These are phyloP conservation scores for Standfussiana lucernea DNA, from an alignment of 2,888 invertebrate species.

Conservation along the genomic window DNA sequence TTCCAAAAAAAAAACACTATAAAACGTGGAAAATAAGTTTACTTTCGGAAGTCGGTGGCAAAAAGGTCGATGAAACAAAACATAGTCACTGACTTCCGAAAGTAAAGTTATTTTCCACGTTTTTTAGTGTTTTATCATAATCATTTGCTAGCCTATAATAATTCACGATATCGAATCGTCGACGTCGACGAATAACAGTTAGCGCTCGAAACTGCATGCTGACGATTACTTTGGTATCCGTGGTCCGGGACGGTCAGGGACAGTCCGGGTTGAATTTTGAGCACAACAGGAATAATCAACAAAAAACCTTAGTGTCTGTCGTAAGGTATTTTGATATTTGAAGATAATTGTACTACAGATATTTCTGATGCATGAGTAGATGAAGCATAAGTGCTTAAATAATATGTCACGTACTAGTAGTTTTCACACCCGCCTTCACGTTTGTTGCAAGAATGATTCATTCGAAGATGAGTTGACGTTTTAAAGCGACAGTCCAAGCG, in stretches of 20 bases:
- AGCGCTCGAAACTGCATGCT: not conserved
- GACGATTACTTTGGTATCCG: not conserved
- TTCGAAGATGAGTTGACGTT: conserved; percentile 33
- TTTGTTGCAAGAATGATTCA: conserved; percentile 18
- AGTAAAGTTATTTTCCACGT: no score
- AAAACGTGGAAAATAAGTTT: no score
- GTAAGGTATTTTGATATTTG: conserved; percentile 8
- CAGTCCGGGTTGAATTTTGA: conserved; percentile 3
- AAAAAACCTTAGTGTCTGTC: not conserved
- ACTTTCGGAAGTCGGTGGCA: no score
- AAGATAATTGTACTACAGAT: not conserved
- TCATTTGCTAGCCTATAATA: not conserved
- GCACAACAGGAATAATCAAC: not conserved
- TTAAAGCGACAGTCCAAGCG: conserved; percentile 9
- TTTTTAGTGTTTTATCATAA: no score
- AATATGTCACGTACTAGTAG: conserved; percentile 25
- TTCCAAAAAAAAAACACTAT: no score
- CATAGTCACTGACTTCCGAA: no score
- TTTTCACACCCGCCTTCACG: conserved; percentile 23
- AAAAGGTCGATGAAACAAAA: no score
- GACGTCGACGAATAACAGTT: no score
- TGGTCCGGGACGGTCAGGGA: not conserved
- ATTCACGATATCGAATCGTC: no score
- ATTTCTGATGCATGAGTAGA: conserved; percentile 20
- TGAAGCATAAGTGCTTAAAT: conserved; percentile 31